Percentiles rank a stretch among this genome's conserved stretches.
phyloP scores from a whole-genome alignment of 2,797 vertebrate genomes.

The Pseudopleuronectes americanus region DNA sequence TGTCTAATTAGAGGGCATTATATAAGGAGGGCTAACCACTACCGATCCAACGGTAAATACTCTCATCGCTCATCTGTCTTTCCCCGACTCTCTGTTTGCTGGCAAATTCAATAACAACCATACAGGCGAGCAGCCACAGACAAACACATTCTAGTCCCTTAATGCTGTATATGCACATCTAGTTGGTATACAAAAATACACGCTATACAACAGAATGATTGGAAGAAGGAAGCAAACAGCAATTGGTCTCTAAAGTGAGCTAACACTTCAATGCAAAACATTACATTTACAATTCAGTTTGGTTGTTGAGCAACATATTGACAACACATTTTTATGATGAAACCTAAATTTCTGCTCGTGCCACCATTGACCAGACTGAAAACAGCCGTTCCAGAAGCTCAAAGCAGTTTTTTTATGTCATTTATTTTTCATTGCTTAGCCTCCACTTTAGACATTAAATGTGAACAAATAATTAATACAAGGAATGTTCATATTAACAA shows the following conservation, averaged over 20 bases:
- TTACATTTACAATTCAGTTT: not conserved
- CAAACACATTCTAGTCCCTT: constrained; percentile 24
- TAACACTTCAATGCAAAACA: constrained; percentile 5
- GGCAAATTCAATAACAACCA: constrained; percentile 36
- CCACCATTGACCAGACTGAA: constrained; percentile 19
- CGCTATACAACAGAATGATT: not conserved
- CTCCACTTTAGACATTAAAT: constrained; percentile 9
- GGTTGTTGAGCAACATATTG: not conserved
- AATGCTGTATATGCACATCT: constrained; percentile 12
- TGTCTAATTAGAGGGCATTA: constrained; percentile 44
- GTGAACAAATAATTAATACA: constrained; percentile 17
- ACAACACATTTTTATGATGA: not conserved
- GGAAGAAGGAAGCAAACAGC: constrained; percentile 10
- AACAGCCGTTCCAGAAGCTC: constrained; percentile 22
- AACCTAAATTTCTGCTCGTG: not conserved
- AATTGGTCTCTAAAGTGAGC: constrained; percentile 10
- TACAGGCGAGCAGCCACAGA: constrained; percentile 1
- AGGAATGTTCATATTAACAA: not conserved
- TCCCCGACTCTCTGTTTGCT: constrained; percentile 24
- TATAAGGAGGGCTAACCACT: constrained; percentile 11
- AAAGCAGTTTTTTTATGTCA: constrained; percentile 2
- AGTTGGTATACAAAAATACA: constrained; percentile 1
- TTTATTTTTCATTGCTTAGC: not conserved
- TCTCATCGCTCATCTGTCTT: constrained; percentile 16
- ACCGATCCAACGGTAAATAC: constrained; percentile 14